A percentile compares a stretch with the other conserved stretches of the same genome.
Evolutionary conservation across 2,113 vertebrate genomes (phyloP).

Genomic region (Daubentonia madagascariensis): DNA sequence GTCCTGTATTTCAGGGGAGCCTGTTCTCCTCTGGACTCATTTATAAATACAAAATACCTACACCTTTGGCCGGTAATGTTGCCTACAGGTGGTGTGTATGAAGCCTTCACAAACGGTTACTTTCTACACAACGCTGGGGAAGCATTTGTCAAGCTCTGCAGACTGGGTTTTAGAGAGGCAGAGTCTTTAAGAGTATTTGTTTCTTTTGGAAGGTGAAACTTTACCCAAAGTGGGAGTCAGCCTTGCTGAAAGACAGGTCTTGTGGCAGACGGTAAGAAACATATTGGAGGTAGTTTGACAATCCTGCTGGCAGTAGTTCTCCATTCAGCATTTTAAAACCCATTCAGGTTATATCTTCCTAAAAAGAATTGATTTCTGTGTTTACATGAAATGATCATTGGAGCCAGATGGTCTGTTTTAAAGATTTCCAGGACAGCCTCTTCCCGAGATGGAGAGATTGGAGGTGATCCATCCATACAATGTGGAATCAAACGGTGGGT

Average conservation of each 20-base stretch:
- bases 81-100: not conserved
- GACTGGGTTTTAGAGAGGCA: not conserved
- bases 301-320: not conserved
- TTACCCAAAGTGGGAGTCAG: not conserved
- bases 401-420: not conserved
- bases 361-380: not conserved
- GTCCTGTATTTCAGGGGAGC: not conserved
- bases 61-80: not conserved
- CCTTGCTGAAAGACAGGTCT: not conserved
- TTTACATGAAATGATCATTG: slow-evolving; percentile 14
- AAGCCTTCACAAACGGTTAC: not conserved
- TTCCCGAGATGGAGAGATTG: not conserved
- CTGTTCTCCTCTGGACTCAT: not conserved
- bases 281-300: not conserved
- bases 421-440: not conserved
- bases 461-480: not conserved
- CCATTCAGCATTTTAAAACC: not conserved
- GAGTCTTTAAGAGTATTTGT: not conserved
- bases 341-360: slow-evolving; percentile 22
- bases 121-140: not conserved
- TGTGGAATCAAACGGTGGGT: accelerated
- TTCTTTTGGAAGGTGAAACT: not conserved
- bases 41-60: not conserved
- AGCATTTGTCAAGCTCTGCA: not conserved
- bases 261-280: not conserved